These are phyloP conservation scores for Tympanoctomys barrerae DNA, from an alignment of 2,797 vertebrate species.

Conservation along the genomic window DNA sequence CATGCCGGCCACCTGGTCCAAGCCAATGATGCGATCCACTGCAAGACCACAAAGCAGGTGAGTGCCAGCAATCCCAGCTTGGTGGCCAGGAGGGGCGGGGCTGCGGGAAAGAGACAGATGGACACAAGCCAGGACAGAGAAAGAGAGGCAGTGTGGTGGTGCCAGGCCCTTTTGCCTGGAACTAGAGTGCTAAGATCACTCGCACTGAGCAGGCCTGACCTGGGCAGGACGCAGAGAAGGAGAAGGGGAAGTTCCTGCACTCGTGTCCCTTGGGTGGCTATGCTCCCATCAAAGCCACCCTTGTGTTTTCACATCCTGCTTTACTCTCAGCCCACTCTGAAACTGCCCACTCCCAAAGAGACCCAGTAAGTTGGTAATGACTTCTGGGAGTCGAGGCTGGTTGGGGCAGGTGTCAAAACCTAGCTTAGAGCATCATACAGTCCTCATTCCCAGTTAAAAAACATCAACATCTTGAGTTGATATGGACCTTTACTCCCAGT, in stretches of 20 bases:
- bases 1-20: conserved; percentile 99
- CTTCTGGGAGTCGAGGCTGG: neutral
- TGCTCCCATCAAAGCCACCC: rapidly evolving
- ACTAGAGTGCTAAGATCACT: conserved; percentile 70
- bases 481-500: neutral
- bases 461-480: neutral
- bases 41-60: conserved; percentile 66
- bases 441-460: neutral
- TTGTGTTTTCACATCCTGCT: neutral
- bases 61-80: neutral
- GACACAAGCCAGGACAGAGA: conserved; percentile 70
- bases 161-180: conserved; percentile 78
- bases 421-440: neutral
- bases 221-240: conserved; percentile 68
- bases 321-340: neutral
- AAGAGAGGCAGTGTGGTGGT: conserved; percentile 70
- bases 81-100: rapidly evolving
- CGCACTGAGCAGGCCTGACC: conserved; percentile 72
- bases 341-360: neutral
- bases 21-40: conserved; percentile 98
- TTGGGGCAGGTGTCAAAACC: neutral
- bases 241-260: neutral
- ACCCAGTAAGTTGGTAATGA: neutral
- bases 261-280: neutral
- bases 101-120: neutral